Base-by-base conservation (phyloP, 2,888 invertebrate species). In the Caenorhabditis becei region DNA sequence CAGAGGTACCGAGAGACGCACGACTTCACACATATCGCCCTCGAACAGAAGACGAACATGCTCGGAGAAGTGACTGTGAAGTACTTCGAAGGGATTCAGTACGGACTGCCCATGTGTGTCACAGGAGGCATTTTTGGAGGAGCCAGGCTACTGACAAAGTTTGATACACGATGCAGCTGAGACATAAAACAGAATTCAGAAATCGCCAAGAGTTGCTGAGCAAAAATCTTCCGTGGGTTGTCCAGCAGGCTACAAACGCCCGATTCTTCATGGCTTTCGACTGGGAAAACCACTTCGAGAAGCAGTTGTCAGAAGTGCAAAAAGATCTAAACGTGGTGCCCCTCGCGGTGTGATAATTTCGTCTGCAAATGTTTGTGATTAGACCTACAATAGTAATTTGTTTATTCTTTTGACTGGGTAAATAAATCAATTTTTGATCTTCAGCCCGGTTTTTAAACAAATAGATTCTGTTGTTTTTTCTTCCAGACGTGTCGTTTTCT, bases 21-120 rank as follows among this genome's bases (percentile, higher is more conserved):
- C 92, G 99, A 99, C 93, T 93, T 99, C 84, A 94, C 96, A 75
- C 99, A 99, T 92, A 95, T 97, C 0, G 93, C 95, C 20, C 93
- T 98, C 49, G 94, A 94, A 86, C 97, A 97, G 96, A 96, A 95
- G 44, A 97, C 96, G 14, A 95, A 95, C 89, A 87, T 87, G 87
- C 92, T 97, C 41, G 92, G 94, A 65, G 94, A 97, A 94, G 96
- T 97, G 7, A 94, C 96, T 14, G 95, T 99, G 5, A 99, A 99
- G 93, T 97, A 97, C 96, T 94, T 99, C 61, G 99, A 99, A 93
- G 98, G 95, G 0, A 94, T 98, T 74, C 99, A 99, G 92, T 95
- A 95, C 14, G 95, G 94, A 63, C 93, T 99, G 28, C 99, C 99
- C 0, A 97, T 99, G 97, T 97, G 97, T 91, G 93, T 96, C 80